Evolutionary conservation across 2,113 vertebrate species (phyloP).

Genomic region (Podarcis cretensis): DNA sequence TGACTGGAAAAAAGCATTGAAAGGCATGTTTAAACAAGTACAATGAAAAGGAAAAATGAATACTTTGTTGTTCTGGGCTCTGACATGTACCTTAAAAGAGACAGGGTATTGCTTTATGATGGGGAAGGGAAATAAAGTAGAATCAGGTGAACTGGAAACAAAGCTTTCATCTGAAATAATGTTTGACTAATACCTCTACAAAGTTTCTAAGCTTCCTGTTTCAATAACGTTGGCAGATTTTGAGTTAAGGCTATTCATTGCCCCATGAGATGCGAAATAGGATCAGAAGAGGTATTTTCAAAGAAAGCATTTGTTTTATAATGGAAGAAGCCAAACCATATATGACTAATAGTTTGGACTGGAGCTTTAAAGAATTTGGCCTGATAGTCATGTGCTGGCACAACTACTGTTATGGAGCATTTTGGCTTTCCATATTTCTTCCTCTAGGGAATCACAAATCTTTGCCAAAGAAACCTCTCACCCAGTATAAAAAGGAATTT

Average conservation of each 20-base stretch:
- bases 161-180: slow-evolving; percentile 9
- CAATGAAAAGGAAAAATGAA: background rate
- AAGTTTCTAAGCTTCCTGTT: rapidly evolving
- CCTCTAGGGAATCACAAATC: background rate
- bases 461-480: background rate
- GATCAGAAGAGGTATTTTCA: slow-evolving; percentile 34
- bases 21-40: background rate
- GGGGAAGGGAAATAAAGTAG: slow-evolving; percentile 6
- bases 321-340: background rate
- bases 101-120: background rate
- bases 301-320: background rate
- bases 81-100: background rate
- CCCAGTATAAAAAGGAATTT: background rate
- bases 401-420: background rate
- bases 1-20: background rate
- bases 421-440: background rate
- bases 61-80: background rate
- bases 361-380: background rate
- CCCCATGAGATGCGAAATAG: slow-evolving; percentile 12
- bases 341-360: background rate
- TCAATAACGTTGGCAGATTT: slow-evolving; percentile 21
- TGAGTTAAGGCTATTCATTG: slow-evolving; percentile 25
- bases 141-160: slow-evolving; percentile 40
- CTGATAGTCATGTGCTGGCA: background rate
- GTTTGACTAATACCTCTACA: slow-evolving; percentile 35